phyloP scores from a whole-genome alignment of 2,113 vertebrate genomes.

The Myiopsitta monachus region DNA sequence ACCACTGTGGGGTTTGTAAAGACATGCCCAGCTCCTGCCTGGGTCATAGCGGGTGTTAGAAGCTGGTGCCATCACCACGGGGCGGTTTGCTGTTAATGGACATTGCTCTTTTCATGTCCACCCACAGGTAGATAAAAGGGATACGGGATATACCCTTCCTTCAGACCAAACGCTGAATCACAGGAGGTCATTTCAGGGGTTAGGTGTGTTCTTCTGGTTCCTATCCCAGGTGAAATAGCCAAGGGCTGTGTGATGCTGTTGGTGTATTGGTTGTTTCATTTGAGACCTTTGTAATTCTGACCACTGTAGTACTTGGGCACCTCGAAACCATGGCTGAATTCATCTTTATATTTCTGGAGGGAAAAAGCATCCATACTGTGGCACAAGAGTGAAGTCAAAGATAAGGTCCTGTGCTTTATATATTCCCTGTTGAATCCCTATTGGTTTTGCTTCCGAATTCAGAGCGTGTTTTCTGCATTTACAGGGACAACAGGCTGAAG shows the following conservation, averaged over 20 bases:
- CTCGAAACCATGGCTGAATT: background rate
- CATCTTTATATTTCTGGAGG: background rate
- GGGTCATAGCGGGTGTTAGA: accelerated
- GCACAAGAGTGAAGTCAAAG: background rate
- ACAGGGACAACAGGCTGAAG: background rate
- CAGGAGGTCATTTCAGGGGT: background rate
- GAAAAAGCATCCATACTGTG: background rate
- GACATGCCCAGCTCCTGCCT: accelerated
- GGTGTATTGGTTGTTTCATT: background rate
- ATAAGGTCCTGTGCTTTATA: background rate
- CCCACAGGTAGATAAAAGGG: background rate
- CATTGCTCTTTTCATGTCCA: background rate
- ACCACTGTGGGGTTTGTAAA: background rate
- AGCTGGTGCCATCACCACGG: background rate
- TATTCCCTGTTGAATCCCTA: background rate
- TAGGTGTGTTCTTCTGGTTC: background rate
- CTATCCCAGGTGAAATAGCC: accelerated
- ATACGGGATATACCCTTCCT: background rate
- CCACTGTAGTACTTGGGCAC: background rate
- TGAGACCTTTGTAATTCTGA: background rate
- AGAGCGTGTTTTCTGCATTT: background rate
- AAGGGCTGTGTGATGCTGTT: background rate
- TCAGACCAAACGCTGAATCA: background rate
- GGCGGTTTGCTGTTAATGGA: background rate
- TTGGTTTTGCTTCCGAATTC: background rate